These are phyloP conservation scores for Cervus canadensis DNA, from an alignment of 2,113 vertebrate species.

Conservation along the genomic window DNA sequence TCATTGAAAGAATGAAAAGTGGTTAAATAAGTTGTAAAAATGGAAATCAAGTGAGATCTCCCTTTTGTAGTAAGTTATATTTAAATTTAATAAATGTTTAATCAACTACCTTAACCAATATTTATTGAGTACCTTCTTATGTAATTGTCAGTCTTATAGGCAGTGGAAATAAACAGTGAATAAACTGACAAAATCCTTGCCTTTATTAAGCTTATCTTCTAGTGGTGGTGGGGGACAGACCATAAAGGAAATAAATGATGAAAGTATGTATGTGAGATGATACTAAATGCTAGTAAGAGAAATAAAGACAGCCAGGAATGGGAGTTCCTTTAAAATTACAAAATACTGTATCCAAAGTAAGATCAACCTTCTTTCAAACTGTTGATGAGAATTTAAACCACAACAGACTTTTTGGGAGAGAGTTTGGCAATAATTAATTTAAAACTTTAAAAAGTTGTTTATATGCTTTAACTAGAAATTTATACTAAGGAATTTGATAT, in stretches of 20 bases:
- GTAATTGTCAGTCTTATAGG: background rate
- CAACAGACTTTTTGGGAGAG: background rate
- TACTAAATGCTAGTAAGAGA: background rate
- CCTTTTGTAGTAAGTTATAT: background rate
- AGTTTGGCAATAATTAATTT: background rate
- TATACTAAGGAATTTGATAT: background rate
- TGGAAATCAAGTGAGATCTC: background rate
- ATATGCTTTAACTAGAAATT: background rate
- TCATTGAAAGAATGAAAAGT: background rate
- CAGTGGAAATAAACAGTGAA: background rate
- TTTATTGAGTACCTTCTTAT: background rate
- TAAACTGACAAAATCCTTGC: background rate
- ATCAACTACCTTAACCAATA: background rate
- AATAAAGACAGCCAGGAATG: background rate
- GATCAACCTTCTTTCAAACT: background rate
- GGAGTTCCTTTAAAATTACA: background rate
- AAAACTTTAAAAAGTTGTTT: background rate
- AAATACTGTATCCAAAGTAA: background rate
- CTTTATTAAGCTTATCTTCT: background rate
- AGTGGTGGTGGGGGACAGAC: background rate
- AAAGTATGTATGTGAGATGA: background rate
- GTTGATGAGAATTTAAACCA: background rate
- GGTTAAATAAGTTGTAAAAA: background rate
- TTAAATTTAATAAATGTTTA: constrained; percentile 24
- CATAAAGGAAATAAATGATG: background rate